These are phyloP conservation scores for Irena cyanogastra DNA, from an alignment of 2,113 vertebrate genomes.

Conservation along the genomic window DNA sequence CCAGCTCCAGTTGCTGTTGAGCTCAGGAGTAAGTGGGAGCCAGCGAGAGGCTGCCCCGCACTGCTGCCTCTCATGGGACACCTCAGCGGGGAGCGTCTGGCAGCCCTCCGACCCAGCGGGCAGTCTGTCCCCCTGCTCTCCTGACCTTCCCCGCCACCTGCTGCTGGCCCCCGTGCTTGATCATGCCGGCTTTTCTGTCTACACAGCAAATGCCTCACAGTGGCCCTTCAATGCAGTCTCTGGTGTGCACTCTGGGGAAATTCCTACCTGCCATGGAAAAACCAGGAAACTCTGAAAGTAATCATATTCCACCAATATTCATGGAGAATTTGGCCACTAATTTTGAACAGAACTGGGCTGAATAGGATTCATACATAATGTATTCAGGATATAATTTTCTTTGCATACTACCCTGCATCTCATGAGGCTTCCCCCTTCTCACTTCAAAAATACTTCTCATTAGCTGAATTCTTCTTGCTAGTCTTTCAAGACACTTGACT, in stretches of 20 bases:
- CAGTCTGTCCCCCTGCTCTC: neutral
- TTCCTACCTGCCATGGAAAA: neutral
- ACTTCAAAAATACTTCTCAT: conserved; percentile 18
- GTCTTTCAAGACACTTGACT: conserved; percentile 45
- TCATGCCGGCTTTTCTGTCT: neutral
- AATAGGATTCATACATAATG: neutral
- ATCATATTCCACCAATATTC: neutral
- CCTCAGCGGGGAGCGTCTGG: neutral
- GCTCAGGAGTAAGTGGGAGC: neutral
- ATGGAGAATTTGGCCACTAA: neutral
- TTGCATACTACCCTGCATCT: neutral
- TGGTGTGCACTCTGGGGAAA: neutral
- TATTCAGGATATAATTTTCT: neutral
- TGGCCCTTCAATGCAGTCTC: neutral
- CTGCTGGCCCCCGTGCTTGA: neutral
- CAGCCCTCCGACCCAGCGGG: accelerated
- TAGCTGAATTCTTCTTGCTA: conserved; percentile 25
- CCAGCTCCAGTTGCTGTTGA: neutral
- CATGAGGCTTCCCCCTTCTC: neutral
- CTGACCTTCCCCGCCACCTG: accelerated
- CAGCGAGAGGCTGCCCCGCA: accelerated
- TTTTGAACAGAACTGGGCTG: neutral
- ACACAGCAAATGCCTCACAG: neutral
- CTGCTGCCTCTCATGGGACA: neutral
- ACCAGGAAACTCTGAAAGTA: neutral